Percentiles rank a stretch among this genome's conserved stretches.
Conservation (phyloP, 2,888 invertebrate genomes). For the Agapetus fuscipes region DNA sequence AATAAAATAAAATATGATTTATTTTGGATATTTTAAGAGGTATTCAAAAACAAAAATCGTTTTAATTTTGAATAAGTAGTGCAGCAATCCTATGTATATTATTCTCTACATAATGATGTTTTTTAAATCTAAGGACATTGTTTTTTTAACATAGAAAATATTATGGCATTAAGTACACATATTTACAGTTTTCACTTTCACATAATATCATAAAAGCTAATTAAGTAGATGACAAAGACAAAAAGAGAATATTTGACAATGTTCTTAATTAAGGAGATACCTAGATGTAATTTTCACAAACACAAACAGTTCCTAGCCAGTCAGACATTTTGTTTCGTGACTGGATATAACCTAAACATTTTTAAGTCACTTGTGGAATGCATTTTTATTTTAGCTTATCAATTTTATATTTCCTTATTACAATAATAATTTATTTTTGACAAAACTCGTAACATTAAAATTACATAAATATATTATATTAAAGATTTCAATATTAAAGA, state of each 20-base stretch:
- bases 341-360: conserved; percentile 7
- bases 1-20: too few relatives aligned
- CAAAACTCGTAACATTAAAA: too few relatives aligned
- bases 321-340: neutral
- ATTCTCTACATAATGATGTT: neutral
- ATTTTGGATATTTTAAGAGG: too few relatives aligned
- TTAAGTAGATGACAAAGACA: neutral
- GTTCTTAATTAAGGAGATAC: too few relatives aligned
- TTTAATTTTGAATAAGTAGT: too few relatives aligned
- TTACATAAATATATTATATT: too few relatives aligned
- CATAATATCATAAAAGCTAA: neutral
- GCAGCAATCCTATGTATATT: neutral
- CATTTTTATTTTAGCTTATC: conserved; percentile 9
- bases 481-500: too few relatives aligned
- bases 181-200: neutral
- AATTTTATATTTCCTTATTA: too few relatives aligned
- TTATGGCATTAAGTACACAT: neutral
- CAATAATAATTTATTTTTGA: too few relatives aligned
- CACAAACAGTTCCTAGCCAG: neutral
- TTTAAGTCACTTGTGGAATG: conserved; percentile 17
- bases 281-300: neutral
- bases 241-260: too few relatives aligned
- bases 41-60: too few relatives aligned
- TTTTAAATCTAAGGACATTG: neutral
- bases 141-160: too few relatives aligned